phyloP scores from a whole-genome alignment of 2,888 invertebrate genomes.

The Spisula solida region DNA sequence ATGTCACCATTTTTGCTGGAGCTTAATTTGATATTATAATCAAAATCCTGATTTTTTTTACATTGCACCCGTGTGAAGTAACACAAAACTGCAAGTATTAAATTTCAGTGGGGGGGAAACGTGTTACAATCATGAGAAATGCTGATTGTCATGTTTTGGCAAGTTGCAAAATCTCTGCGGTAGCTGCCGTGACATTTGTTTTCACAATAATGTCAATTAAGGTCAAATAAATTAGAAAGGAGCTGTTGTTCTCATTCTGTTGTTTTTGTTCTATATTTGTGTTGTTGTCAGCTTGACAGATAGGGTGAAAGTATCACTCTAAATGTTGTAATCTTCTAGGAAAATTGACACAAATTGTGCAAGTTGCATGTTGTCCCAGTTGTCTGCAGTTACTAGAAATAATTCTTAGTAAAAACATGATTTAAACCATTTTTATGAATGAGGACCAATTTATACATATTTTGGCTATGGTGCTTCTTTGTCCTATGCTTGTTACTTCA shows the following conservation, averaged over 20 bases:
- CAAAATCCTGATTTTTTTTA: no score
- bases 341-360: neutral
- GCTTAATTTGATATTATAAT: no score
- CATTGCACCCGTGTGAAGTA: no score
- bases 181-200: neutral
- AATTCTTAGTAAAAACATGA: no score
- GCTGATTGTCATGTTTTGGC: neutral
- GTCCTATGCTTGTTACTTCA: no score
- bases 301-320: neutral
- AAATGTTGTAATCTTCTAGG: neutral
- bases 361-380: neutral
- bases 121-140: neutral
- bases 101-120: neutral
- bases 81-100: neutral
- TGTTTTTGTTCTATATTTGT: neutral
- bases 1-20: no score
- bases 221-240: neutral
- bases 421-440: no score
- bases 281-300: neutral
- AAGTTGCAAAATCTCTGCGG: neutral
- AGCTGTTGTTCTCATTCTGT: neutral
- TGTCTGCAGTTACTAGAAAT: no score
- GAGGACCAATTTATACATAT: no score
- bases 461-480: no score
- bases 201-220: neutral